Percentiles rank a stretch among this genome's conserved stretches.
Evolutionary conservation across 2,888 invertebrate species (phyloP).

Genomic region (Drosophila monieri): DNA sequence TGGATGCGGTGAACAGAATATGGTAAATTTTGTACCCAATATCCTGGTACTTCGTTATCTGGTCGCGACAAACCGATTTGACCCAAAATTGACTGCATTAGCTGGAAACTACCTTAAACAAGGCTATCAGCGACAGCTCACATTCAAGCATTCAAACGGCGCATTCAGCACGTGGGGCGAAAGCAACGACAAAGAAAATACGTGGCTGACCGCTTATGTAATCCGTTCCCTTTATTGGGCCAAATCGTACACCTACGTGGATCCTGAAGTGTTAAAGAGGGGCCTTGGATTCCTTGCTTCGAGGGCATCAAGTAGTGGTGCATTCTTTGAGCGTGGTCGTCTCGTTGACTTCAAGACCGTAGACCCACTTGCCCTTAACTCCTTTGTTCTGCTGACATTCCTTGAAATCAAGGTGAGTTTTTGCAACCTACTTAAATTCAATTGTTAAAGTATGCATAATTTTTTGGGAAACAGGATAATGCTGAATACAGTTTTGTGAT

Average conservation of each 20-base stretch:
- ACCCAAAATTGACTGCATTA: constrained; percentile 87
- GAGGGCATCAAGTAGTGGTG: constrained; percentile 89
- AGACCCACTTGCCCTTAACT: constrained; percentile 89
- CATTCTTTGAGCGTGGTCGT: constrained; percentile 91
- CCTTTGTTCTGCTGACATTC: constrained; percentile 90
- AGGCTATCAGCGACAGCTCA: constrained; percentile 92
- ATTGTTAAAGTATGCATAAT: neutral
- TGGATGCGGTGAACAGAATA: constrained; percentile 90
- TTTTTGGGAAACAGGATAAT: constrained; percentile 47
- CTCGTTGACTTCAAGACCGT: constrained; percentile 86
- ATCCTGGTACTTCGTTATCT: constrained; percentile 88
- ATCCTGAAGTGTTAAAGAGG: constrained; percentile 87
- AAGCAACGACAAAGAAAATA: constrained; percentile 88
- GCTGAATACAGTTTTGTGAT: constrained; percentile 87
- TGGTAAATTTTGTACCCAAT: constrained; percentile 88
- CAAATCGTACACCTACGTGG: constrained; percentile 88
- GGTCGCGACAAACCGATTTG: constrained; percentile 87
- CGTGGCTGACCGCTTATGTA: constrained; percentile 94
- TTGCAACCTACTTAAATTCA: neutral
- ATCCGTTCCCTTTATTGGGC: constrained; percentile 91
- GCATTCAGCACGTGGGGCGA: constrained; percentile 94
- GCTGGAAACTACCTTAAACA: constrained; percentile 83
- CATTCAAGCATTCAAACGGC: constrained; percentile 89
- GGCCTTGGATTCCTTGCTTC: constrained; percentile 89
- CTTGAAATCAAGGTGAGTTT: constrained; percentile 86